phyloP scores from a whole-genome alignment of 2,888 invertebrate genomes.

The Thera britannica region DNA sequence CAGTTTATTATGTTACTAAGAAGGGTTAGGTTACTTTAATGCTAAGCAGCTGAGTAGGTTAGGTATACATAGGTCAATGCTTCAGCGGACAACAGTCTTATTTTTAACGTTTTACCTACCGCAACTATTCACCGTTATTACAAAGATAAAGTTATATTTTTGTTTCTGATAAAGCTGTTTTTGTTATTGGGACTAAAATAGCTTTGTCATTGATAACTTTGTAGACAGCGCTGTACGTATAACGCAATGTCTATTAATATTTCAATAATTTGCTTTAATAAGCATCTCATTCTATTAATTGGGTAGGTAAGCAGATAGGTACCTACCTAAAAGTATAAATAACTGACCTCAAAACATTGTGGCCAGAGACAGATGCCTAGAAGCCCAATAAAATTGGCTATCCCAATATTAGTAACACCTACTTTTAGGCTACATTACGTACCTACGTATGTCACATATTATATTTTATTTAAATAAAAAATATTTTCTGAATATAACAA shows the following conservation, averaged over 20 bases:
- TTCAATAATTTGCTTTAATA: too few relatives aligned
- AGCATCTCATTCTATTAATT: too few relatives aligned
- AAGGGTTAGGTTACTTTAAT: too few relatives aligned
- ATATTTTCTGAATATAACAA: neutral
- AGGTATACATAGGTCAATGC: neutral
- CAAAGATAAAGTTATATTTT: conserved; percentile 13
- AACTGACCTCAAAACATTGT: too few relatives aligned
- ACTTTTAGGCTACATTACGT: too few relatives aligned
- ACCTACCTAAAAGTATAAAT: neutral
- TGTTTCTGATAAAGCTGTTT: conserved; percentile 23
- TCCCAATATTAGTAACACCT: too few relatives aligned
- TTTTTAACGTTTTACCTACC: conserved; percentile 2
- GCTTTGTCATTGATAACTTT: conserved; percentile 10
- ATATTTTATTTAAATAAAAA: neutral
- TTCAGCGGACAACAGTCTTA: conserved; percentile 8
- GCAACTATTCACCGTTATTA: conserved; percentile 11
- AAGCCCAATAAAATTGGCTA: too few relatives aligned
- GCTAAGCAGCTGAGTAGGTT: too few relatives aligned
- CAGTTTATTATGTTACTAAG: too few relatives aligned
- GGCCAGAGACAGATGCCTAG: too few relatives aligned
- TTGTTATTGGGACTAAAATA: conserved; percentile 28
- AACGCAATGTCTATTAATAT: neutral
- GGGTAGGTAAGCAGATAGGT: neutral
- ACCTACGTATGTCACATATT: too few relatives aligned
- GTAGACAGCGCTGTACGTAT: neutral